These are phyloP conservation scores for Silurus glanis DNA, from an alignment of 2,113 vertebrate genomes.

Conservation along the genomic window DNA sequence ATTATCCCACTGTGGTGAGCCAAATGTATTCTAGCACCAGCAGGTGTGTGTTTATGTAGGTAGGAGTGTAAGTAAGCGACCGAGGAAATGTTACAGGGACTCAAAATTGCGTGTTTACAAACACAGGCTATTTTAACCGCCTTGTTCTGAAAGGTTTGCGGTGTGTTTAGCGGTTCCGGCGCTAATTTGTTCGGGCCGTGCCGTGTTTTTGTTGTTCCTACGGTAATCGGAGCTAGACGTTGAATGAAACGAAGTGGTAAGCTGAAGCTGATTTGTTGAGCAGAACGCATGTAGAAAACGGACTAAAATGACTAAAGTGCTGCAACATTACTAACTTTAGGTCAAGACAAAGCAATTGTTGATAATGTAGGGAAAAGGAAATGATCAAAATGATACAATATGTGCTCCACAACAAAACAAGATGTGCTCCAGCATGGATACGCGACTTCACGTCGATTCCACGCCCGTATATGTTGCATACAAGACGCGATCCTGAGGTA, in stretches of 20 bases:
- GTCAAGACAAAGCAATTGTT: neutral
- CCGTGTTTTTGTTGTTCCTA: neutral
- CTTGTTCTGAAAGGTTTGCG: neutral
- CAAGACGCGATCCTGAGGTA: neutral
- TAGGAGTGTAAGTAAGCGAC: neutral
- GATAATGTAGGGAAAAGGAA: neutral
- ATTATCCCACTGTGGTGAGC: neutral
- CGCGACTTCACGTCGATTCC: neutral
- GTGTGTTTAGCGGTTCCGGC: neutral
- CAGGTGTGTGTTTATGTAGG: neutral
- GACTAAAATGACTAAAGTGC: neutral
- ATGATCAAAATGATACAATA: neutral
- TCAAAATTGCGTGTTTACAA: neutral
- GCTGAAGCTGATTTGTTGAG: neutral
- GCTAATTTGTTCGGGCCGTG: neutral
- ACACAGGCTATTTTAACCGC: neutral
- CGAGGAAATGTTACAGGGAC: neutral
- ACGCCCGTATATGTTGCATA: neutral
- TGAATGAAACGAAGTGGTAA: too few relatives aligned
- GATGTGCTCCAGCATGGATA: neutral
- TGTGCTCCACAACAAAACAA: neutral
- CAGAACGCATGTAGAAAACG: neutral
- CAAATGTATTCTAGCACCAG: neutral
- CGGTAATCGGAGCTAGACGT: too few relatives aligned
- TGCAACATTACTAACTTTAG: neutral